Evolutionary conservation across 2,797 vertebrate species (phyloP).

Genomic region (Phoebastria nigripes): DNA sequence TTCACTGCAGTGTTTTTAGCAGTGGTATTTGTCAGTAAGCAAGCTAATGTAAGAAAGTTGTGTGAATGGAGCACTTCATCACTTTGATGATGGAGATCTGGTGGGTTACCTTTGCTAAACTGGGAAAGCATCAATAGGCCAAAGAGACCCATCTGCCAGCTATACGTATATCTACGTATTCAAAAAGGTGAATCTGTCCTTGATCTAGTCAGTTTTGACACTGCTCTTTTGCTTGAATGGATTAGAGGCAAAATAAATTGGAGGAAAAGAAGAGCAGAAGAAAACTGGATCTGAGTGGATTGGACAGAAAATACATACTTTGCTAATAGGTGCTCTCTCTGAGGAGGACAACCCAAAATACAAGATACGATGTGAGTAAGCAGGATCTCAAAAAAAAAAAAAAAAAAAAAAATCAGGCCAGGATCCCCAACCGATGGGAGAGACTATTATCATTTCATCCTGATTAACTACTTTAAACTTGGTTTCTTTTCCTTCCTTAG

Average conservation of each 20-base stretch:
- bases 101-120: background rate
- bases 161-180: background rate
- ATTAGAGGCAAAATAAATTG: background rate
- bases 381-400: background rate
- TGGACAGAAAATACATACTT: background rate
- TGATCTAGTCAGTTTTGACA: background rate
- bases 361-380: fast-evolving
- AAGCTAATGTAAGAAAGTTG: background rate
- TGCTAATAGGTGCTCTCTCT: fast-evolving
- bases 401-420: background rate
- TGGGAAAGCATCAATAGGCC: background rate
- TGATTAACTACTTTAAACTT: background rate
- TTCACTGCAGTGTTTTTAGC: background rate
- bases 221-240: background rate
- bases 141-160: background rate
- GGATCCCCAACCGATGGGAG: background rate
- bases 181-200: background rate
- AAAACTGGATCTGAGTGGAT: background rate
- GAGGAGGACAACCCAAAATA: background rate
- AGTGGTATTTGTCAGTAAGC: background rate
- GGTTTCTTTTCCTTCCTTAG: background rate
- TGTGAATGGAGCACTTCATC: background rate
- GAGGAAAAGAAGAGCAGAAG: background rate
- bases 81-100: background rate
- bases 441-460: background rate